phyloP scores from a whole-genome alignment of 2,797 vertebrate genomes.

The Acridotheres tristis region DNA sequence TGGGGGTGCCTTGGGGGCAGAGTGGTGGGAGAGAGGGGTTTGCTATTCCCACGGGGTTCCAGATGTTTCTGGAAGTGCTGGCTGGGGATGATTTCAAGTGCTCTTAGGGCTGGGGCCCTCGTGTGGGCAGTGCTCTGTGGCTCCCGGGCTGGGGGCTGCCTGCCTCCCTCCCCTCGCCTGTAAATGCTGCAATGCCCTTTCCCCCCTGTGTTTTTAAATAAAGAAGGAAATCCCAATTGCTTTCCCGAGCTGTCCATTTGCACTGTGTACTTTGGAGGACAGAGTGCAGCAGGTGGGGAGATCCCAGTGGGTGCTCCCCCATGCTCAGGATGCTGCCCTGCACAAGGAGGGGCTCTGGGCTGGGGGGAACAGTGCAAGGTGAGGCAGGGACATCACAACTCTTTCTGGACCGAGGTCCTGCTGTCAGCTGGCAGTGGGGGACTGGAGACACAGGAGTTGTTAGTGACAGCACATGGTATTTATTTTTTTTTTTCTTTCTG shows the following conservation, averaged over 20 bases:
- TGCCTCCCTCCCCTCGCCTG: background rate
- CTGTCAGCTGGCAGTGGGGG: background rate
- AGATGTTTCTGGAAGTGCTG: background rate
- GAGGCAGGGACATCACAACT: background rate
- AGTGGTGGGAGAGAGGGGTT: background rate
- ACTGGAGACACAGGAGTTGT: background rate
- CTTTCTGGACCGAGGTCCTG: background rate
- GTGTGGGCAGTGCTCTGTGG: rapidly evolving
- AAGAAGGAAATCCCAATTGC: background rate
- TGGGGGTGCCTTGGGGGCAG: rapidly evolving
- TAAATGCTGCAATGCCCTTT: background rate
- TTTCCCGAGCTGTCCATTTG: background rate
- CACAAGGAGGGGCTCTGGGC: background rate
- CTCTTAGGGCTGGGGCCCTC: background rate
- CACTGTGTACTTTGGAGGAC: background rate
- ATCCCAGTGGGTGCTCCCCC: background rate
- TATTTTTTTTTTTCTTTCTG: background rate
- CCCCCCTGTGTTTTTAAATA: constrained; percentile 38
- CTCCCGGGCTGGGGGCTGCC: rapidly evolving
- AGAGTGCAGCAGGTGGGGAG: background rate
- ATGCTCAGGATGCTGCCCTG: background rate
- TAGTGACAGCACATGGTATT: background rate
- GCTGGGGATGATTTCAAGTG: constrained; percentile 27
- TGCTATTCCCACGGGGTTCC: background rate
- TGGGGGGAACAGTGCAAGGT: no score